phyloP scores from a whole-genome alignment of 2,113 vertebrate genomes.

The rat (Rattus norvegicus) region GRCr8 NC_086039.1:80756501-80757000 shows the following conservation, averaged over 20 bases:
- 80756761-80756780: constrained; percentile 26
- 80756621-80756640: constrained; percentile 28
- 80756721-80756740: constrained; percentile 38
- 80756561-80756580: constrained; percentile 52
- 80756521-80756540: constrained; percentile 36
- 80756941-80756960: not conserved
- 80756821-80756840: constrained; percentile 12
- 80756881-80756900: constrained; percentile 43
- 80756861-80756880: constrained; percentile 38
- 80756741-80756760: constrained; percentile 44
- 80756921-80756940: constrained; percentile 23
- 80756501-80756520: not conserved
- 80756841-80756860: constrained; percentile 15
- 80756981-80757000: constrained; percentile 24
- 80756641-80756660: constrained; percentile 34
- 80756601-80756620: constrained; percentile 17
- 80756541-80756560: not conserved
- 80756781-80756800: constrained; percentile 47
- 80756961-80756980: not conserved
- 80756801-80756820: constrained; percentile 46
- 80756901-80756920: not conserved
- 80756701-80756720: constrained; percentile 60
- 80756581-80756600: constrained; percentile 60
- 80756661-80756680: constrained; percentile 42
- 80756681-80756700: constrained; percentile 54